Evolutionary conservation across 2,113 vertebrate species (phyloP), one percentile per base, ranked within the genome.

Genomic region (Nanger granti): DNA sequence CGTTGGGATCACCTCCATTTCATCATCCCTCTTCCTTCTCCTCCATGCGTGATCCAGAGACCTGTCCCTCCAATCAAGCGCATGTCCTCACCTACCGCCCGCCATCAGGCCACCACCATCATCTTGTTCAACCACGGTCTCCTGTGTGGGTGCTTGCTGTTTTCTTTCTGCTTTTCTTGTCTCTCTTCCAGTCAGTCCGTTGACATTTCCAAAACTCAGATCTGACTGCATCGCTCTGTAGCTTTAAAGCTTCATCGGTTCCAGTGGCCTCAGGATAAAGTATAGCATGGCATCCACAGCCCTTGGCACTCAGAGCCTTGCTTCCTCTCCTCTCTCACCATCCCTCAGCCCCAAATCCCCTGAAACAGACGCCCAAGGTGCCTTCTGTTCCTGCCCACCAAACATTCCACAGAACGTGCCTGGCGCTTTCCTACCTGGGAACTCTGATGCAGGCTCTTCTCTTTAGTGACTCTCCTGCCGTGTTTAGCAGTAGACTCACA

Each of bases 91-190:
- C 5, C 28, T 9, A 4, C 41, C 5, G 0, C 41, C 37, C 2
- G 0, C 10, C 31, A 10, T 14, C 87, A 29, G 1, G 1, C 31
- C 1, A 0, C 17, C 11, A 7, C 22, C 14, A 10, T 52, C 14
- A 8, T 47, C 3, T 15, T 3, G 15, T 13, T 28, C 29, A 47
- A 52, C 41, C 31, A 15, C 60, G 15, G 80, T 82, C 59, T 90
- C 37, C 52, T 2, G 3, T 0, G 14, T 7, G 31, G 76, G 17
- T 22, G 12, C 62, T 62, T 34, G 83, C 4, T 24, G 54, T 37
- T 54, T 92, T 82, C 29, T 76, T 31, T 66, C 29, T 7, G 12
- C 15, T 31, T 9, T 60, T 55, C 37, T 13, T 20, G 20, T n/a
- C 22, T 60, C 44, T 64, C 29, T 57, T 54, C 64, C 76, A 83